Evolutionary conservation across 92 coral and sea anemone species (phyloP), one percentile per base, ranked within the genome.

Genomic region (Blastomussa wellsi): DNA sequence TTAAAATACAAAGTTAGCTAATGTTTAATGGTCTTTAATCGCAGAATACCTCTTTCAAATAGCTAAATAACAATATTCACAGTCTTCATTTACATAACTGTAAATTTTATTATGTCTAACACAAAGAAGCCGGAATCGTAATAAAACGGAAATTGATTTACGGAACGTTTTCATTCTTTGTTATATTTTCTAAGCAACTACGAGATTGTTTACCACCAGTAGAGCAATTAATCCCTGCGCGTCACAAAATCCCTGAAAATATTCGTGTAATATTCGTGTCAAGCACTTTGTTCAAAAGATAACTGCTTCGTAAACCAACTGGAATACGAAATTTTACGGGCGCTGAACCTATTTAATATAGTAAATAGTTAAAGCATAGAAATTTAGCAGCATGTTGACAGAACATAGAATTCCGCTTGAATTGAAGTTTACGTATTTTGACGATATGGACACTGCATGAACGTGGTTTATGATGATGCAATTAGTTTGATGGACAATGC

Each of bases 221-320:
- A 68, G 15, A 31, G 78, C 41, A 33, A 71, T 52, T 37, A 35
- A 72, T 72, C 78, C 74, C 22, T 35, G 37, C 14, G 37, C 77
- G 86, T 82, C 78, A 70, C 51, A 82, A 37, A 31, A 69, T 32
- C 59, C 38, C 47, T 49, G 74, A 32, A 22, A 82, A 71, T 26
- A 35, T 71, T 51, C 55, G 16, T 48, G 64, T 48, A 20, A 44
- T 44, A 44, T 48, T 49, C 15, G 39, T n/a, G 52, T 31, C 42
- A 20, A 16, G 48, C 35, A 7, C 26, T 41, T 28, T 41, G 35
- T 11, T 22, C 41, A 17, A 19, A 16, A 15, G 2, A 29, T 33
- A 39, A 62, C 17, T 16, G 41, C 41, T 52, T 49, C 39, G 41
- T 38, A 20, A 20, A 79, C 38, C 12, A 41, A 57, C 38, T 26